Base-by-base conservation (phyloP, 2,113 vertebrate genomes). In the Rhinoderma darwinii region DNA sequence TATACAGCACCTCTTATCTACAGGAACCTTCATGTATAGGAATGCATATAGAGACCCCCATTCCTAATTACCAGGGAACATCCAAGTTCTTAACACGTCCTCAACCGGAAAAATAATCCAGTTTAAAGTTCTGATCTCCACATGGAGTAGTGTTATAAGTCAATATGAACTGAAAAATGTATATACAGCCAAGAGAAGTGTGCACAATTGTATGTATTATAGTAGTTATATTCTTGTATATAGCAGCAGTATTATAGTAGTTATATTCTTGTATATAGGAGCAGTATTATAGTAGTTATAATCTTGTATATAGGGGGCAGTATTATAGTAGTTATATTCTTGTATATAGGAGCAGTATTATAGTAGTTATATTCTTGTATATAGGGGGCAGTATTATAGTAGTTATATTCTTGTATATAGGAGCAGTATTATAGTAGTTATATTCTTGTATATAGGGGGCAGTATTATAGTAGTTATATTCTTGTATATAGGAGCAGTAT, bases 1-100 rank as follows among this genome's bases (percentile, higher is more conserved):
- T 61, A 27, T 39, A 75, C 27, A 50, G 20, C 74, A 27, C 84
- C 74, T 79, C 78, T 68, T 78, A 85, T 85, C 73, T 63, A 30
- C 73, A 44, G 73, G 47, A 59, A 73, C 30, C 43, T 84, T 37
- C 1, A 9, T 25, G 30, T 22, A 54, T 5, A 54, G 27, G 73
- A 44, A 27, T 54, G 66, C 39, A 32, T 12, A 54, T 18, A 56
- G 25, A 5, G 18, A 32, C 11, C 50, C 27, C 18, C 20, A 18
- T 14, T 8, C 39, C 25, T 32, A 79, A 59, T 59, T 37, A 37
- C 50, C 14, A 56, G 76, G 50, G 76, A 54, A 79, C 56, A 41
- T 35, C 76, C 6, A 47, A 77, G 74, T 14, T 27, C n/a, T 32
- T 22, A 59, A 25, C 77, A 50, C 11, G 1, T 59, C 39, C 35